A percentile compares a stretch with the other conserved stretches of the same genome.
Evolutionary conservation across 2,113 vertebrate genomes (phyloP).

Genomic region (Osmerus mordax): DNA sequence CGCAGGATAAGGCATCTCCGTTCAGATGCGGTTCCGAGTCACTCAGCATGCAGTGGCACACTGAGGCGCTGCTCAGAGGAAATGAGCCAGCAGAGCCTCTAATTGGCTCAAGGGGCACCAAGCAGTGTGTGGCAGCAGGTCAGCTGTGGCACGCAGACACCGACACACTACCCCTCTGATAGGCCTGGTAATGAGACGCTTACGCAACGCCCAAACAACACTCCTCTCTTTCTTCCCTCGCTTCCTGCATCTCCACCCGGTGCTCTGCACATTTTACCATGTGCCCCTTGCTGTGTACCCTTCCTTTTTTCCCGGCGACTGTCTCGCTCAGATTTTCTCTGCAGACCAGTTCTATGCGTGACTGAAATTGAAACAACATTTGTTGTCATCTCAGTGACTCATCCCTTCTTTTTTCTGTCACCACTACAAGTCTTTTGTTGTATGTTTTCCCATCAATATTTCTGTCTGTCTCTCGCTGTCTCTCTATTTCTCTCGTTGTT

Average conservation of each 20-base stretch:
- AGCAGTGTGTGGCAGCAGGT: slow-evolving; percentile 30
- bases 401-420: not conserved
- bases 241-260: slow-evolving; percentile 12
- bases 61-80: slow-evolving; percentile 3
- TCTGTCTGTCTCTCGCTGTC: not conserved
- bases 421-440: no score
- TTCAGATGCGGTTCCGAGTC: not conserved
- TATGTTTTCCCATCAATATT: not conserved
- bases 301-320: not conserved
- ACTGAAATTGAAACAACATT: no score
- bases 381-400: not conserved
- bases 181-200: slow-evolving; percentile 34
- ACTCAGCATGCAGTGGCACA: slow-evolving; percentile 8
- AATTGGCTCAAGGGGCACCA: slow-evolving; percentile 34
- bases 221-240: slow-evolving; percentile 11
- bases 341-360: no score
- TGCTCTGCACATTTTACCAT: not conserved
- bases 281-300: not conserved
- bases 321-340: not conserved
- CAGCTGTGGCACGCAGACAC: slow-evolving; percentile 23
- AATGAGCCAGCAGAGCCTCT: slow-evolving; percentile 25
- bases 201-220: slow-evolving; percentile 14
- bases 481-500: no score
- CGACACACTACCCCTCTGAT: slow-evolving; percentile 36
- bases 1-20: slow-evolving; percentile 3